Evolutionary conservation across 1,140 invertebrate genomes (phyloP).

Genomic region (Leptopilina clavipes): DNA sequence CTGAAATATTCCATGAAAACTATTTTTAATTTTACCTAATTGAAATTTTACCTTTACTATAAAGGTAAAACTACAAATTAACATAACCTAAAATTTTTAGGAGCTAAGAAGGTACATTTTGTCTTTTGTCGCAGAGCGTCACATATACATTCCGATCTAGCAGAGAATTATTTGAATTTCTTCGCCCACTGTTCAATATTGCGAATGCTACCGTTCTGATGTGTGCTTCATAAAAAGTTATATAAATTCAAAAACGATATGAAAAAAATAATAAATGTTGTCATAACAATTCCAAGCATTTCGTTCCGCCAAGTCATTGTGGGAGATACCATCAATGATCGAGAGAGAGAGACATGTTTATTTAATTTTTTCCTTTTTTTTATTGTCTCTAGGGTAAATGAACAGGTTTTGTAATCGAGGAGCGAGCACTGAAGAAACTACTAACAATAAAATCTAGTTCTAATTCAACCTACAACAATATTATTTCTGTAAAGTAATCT

Average conservation of each 20-base stretch:
- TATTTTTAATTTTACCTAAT: no score
- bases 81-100: no score
- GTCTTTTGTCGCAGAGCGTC: no score
- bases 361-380: conserved; percentile 21
- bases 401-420: neutral
- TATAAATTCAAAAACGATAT: neutral
- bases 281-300: neutral
- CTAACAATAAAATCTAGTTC: conserved; percentile 46
- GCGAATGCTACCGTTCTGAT: no score
- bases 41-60: no score
- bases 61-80: no score
- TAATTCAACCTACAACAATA: conserved; percentile 37
- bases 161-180: no score
- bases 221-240: neutral
- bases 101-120: no score
- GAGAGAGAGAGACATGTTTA: conserved; percentile 21
- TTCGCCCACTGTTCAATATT: no score
- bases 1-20: no score
- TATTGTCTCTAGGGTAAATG: neutral
- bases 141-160: no score
- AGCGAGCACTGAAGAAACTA: conserved; percentile 38
- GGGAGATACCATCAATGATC: conserved; percentile 37
- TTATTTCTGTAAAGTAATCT: conserved; percentile 16
- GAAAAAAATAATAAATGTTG: neutral
- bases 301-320: conserved; percentile 26